phyloP scores from a whole-genome alignment of 2,113 vertebrate genomes.

The Phoenicopterus ruber region DNA sequence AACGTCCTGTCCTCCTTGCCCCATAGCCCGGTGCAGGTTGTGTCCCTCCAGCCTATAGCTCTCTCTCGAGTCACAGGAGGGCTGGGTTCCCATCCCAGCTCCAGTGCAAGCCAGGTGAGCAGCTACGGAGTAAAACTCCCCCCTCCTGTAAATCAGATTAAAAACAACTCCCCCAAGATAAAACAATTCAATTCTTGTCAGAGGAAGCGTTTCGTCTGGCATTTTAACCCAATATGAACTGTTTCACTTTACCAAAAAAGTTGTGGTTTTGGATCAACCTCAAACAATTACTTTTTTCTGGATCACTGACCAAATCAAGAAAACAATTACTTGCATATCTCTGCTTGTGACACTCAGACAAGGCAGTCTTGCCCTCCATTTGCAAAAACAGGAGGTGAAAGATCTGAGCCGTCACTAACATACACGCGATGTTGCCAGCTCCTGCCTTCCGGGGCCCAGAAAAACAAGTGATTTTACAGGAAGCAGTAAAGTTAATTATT shows the following conservation, averaged over 20 bases:
- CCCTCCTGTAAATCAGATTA: background rate
- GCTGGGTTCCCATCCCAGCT: background rate
- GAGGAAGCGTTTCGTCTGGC: background rate
- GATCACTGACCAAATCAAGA: background rate
- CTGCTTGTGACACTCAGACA: background rate
- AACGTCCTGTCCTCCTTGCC: background rate
- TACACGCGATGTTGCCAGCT: background rate
- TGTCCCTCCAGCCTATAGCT: background rate
- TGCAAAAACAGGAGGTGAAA: background rate
- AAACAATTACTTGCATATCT: background rate
- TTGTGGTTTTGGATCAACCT: background rate
- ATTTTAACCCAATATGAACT: background rate
- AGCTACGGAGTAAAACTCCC: background rate
- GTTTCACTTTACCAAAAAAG: background rate
- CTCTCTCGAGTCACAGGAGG: background rate
- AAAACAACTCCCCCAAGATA: background rate
- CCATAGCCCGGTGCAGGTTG: background rate
- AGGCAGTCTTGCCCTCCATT: background rate
- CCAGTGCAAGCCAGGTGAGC: background rate
- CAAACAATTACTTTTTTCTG: background rate
- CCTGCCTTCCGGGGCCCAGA: background rate
- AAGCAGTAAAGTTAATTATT: conserved; percentile 21
- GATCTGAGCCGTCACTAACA: background rate
- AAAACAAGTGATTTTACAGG: background rate
- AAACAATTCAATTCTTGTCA: background rate